phyloP scores from a whole-genome alignment of 2,888 invertebrate species.

The Spodoptera exigua region DNA sequence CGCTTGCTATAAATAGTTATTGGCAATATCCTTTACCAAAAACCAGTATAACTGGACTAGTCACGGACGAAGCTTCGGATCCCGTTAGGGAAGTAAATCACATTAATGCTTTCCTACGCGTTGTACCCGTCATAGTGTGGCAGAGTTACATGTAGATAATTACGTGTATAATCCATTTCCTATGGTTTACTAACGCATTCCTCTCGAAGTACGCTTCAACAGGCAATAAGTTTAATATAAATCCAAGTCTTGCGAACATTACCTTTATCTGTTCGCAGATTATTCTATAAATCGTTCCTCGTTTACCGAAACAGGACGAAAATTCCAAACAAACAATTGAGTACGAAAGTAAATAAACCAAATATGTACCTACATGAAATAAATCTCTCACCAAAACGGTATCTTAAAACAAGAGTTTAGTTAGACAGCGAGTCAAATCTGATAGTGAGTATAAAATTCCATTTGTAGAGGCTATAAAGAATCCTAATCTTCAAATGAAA shows the following conservation, averaged over 20 bases:
- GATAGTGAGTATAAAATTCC: constrained; percentile 35
- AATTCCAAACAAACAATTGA: constrained; percentile 11
- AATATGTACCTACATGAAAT: constrained; percentile 35
- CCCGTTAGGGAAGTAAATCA: constrained; percentile 73
- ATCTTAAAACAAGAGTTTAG: constrained; percentile 33
- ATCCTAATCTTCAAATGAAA: constrained; percentile 52
- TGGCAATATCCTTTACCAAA: constrained; percentile 52
- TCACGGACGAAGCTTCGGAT: constrained; percentile 51
- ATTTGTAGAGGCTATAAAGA: constrained; percentile 45
- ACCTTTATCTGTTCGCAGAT: too few relatives aligned
- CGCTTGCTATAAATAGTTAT: constrained; percentile 37
- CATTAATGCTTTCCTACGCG: constrained; percentile 69
- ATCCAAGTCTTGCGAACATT: too few relatives aligned
- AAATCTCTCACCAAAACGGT: constrained; percentile 30
- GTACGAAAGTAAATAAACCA: constrained; percentile 35
- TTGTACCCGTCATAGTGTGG: constrained; percentile 61
- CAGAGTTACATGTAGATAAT: constrained; percentile 56
- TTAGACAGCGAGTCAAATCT: constrained; percentile 33
- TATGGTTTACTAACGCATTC: constrained; percentile 42
- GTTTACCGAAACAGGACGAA: neutral
- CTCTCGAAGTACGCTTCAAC: constrained; percentile 13
- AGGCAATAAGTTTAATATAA: neutral
- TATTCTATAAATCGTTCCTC: neutral
- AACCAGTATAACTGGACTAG: constrained; percentile 57
- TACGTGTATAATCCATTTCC: constrained; percentile 66